Evolutionary conservation across 2,797 vertebrate species (phyloP).

Genomic region (Etheostoma perlongum): DNA sequence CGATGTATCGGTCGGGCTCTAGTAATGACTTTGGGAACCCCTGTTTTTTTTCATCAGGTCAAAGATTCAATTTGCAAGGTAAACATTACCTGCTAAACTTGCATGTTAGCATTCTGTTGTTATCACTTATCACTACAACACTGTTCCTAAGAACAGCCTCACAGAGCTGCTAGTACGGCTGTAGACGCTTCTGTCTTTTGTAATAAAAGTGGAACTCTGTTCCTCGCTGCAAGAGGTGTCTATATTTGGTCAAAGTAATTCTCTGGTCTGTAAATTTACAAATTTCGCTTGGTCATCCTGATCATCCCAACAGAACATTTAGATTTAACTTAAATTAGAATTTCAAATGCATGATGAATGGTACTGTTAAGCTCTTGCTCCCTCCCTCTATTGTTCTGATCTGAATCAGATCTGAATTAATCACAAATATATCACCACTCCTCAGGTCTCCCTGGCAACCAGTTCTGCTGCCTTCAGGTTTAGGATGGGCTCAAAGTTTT

Average conservation of each 20-base stretch:
- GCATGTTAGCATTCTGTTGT: background rate
- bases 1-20: no score
- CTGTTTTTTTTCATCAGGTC: no score
- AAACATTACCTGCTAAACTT: background rate
- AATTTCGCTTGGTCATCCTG: background rate
- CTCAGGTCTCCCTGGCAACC: conserved; percentile 55
- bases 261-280: background rate
- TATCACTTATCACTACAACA: background rate
- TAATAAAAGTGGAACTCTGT: background rate
- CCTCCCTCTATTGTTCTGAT: conserved; percentile 28
- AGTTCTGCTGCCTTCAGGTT: conserved; percentile 14
- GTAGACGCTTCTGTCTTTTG: background rate
- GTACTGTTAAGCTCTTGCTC: conserved; percentile 7
- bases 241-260: conserved; percentile 12
- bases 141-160: background rate
- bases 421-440: conserved; percentile 50
- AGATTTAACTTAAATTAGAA: conserved; percentile 22
- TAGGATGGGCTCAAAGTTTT: conserved; percentile 34
- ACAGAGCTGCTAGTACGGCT: background rate
- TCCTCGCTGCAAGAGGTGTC: background rate
- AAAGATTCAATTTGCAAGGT: no score
- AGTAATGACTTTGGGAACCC: no score
- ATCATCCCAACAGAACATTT: background rate
- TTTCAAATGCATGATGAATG: conserved; percentile 36
- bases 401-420: conserved; percentile 36